A percentile compares a stretch with the other conserved stretches of the same genome.
These are phyloP conservation scores for Macrophya annulata DNA, from an alignment of 2,888 invertebrate genomes.

Conservation along the genomic window DNA sequence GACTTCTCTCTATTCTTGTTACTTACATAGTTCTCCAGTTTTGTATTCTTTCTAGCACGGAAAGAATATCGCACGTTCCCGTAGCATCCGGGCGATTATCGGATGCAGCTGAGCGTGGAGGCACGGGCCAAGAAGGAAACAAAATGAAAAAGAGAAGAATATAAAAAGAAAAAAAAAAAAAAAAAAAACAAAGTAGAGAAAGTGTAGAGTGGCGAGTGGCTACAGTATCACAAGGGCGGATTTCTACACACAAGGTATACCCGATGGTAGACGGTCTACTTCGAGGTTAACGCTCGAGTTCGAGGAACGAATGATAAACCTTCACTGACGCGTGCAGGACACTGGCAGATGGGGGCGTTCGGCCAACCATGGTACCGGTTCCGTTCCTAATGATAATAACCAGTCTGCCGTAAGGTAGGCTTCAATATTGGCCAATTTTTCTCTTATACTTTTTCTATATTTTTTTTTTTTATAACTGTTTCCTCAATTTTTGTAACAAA, in stretches of 20 bases:
- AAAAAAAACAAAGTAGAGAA: too few relatives aligned
- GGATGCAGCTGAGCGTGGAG: conserved; percentile 73
- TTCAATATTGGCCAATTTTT: neutral
- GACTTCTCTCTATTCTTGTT: neutral
- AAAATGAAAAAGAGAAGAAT: neutral
- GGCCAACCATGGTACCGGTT: conserved; percentile 48
- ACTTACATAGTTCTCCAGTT: neutral
- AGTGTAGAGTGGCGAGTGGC: neutral
- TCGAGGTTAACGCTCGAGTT: conserved; percentile 31
- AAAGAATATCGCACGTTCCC: conserved; percentile 41
- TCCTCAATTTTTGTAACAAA: too few relatives aligned
- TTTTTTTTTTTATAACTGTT: neutral
- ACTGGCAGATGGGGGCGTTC: conserved; percentile 45
- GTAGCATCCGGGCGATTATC: conserved; percentile 68
- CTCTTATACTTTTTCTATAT: neutral
- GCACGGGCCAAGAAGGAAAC: conserved; percentile 71
- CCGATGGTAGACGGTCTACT: neutral
- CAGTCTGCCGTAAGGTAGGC: neutral
- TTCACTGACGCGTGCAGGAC: conserved; percentile 50
- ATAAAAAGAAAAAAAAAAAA: too few relatives aligned
- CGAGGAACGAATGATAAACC: conserved; percentile 47
- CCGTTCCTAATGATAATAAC: conserved; percentile 49
- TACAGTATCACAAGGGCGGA: conserved; percentile 5
- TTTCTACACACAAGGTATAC: neutral
- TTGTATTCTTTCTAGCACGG: neutral